These are phyloP conservation scores for Hyposoter dolosus DNA, from an alignment of 2,888 invertebrate genomes.

Conservation along the genomic window DNA sequence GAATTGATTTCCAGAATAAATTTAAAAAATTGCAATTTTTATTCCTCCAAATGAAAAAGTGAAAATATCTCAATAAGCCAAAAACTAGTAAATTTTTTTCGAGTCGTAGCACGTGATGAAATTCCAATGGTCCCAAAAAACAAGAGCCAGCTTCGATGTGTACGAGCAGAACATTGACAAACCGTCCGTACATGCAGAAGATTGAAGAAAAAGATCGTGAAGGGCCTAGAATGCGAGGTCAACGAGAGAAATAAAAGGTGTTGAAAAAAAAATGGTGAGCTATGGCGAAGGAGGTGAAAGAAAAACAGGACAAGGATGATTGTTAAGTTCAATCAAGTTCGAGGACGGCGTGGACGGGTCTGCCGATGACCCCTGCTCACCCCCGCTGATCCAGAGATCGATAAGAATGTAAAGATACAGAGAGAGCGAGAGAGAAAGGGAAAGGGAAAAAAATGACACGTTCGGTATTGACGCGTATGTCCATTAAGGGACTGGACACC, in stretches of 20 bases:
- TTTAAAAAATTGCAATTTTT: no score
- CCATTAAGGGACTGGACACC: conserved; percentile 73
- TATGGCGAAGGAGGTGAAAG: not conserved
- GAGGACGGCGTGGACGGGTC: conserved; percentile 51
- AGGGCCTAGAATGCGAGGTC: not conserved
- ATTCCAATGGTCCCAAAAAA: not conserved
- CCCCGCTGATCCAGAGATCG: conserved; percentile 69
- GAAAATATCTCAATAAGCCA: no score
- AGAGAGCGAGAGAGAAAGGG: conserved; percentile 17
- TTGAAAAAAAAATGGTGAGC: not conserved
- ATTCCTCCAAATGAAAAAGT: no score
- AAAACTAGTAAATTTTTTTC: no score
- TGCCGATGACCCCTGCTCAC: conserved; percentile 58
- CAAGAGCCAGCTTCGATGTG: no score
- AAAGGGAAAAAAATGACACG: conserved; percentile 47
- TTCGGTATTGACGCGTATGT: conserved; percentile 53
- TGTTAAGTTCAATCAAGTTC: conserved; percentile 58
- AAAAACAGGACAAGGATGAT: conserved; percentile 29
- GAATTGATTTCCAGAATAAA: no score
- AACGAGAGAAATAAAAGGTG: not conserved
- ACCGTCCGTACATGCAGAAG: no score
- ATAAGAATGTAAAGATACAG: conserved; percentile 69
- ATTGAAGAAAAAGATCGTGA: not conserved
- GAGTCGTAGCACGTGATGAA: no score
- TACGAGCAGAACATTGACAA: no score